A percentile compares a stretch with the other conserved stretches of the same genome.
These are phyloP conservation scores for Anoncus sp. DNA, from an alignment of 2,888 invertebrate species.

Conservation along the genomic window DNA sequence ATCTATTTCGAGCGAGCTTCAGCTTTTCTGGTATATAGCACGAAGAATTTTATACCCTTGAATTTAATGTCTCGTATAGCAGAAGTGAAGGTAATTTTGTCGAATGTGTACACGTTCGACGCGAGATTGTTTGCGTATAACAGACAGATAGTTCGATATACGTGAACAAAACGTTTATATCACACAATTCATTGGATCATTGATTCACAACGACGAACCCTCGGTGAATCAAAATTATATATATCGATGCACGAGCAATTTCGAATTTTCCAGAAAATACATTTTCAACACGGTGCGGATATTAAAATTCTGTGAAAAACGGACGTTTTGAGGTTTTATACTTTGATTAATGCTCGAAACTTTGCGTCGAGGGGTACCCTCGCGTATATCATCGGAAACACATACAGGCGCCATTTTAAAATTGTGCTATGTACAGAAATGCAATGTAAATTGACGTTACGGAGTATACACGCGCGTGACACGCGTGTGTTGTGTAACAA, in stretches of 20 bases:
- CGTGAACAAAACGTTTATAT: too few species aligned
- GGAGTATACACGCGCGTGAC: background rate
- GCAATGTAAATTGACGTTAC: background rate
- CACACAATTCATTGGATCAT: too few species aligned
- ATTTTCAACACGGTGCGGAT: background rate
- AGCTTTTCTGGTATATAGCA: slow-evolving; percentile 3
- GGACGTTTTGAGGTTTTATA: background rate
- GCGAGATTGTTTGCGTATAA: background rate
- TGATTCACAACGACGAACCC: too few species aligned
- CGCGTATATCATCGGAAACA: background rate
- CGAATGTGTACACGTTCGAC: background rate
- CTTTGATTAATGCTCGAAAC: background rate
- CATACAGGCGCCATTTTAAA: background rate
- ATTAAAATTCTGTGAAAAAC: background rate
- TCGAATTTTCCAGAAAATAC: background rate
- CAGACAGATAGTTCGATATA: background rate
- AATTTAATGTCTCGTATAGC: slow-evolving; percentile 28
- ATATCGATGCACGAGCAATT: background rate
- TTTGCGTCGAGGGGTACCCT: background rate
- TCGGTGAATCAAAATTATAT: background rate
- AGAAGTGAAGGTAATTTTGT: background rate
- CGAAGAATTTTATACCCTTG: slow-evolving; percentile 24
- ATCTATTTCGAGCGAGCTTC: slow-evolving; percentile 36
- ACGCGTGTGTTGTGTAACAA: background rate
- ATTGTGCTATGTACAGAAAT: background rate